A percentile compares a stretch with the other conserved stretches of the same genome.
Evolutionary conservation across 2,888 invertebrate species (phyloP).

Genomic region (Ischnura elegans): DNA sequence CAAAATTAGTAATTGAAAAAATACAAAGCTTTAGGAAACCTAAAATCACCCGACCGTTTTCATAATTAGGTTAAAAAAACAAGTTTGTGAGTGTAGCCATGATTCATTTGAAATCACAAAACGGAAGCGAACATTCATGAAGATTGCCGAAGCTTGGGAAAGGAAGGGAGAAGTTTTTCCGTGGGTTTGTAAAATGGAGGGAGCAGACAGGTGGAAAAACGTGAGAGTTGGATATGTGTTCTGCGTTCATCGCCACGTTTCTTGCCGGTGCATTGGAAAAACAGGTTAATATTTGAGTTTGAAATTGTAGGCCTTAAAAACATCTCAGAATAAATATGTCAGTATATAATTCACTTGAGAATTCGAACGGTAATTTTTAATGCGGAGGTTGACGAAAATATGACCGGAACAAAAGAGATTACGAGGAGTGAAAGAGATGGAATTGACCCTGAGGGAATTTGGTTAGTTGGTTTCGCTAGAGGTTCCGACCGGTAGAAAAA

Average conservation of each 20-base stretch:
- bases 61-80: too few relatives aligned
- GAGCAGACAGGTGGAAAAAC: slow-evolving; percentile 30
- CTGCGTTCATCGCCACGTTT: neutral
- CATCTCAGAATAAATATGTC: neutral
- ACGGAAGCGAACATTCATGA: too few relatives aligned
- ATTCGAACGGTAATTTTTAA: neutral
- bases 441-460: neutral
- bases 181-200: neutral
- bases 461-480: neutral
- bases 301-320: neutral
- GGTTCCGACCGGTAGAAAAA: neutral
- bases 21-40: too few relatives aligned
- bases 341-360: neutral
- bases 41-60: too few relatives aligned
- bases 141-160: too few relatives aligned
- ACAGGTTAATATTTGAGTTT: neutral
- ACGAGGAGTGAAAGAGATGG: too few relatives aligned
- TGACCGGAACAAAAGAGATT: neutral
- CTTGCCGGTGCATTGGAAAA: neutral
- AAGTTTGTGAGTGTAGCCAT: too few relatives aligned
- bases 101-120: too few relatives aligned
- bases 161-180: too few relatives aligned
- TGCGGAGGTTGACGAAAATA: slow-evolving; percentile 15
- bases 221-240: neutral
- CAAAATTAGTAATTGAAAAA: too few relatives aligned